Conservation (phyloP, 2,888 invertebrate genomes). For the Apotomis turbidana region DNA sequence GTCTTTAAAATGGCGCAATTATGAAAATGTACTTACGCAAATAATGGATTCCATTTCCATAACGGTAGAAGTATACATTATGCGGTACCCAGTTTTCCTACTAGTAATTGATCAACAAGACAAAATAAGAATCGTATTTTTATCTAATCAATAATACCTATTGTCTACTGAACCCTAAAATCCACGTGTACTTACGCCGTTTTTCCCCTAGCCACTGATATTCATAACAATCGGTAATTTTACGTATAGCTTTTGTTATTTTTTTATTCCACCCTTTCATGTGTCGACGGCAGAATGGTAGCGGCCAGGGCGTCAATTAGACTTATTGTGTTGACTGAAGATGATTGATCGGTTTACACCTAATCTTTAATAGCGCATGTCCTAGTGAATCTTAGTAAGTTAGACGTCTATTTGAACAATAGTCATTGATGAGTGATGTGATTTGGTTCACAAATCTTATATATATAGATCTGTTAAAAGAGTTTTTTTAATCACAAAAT, state of each 20-base stretch:
- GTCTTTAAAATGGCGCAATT: no score
- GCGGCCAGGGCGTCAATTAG: slow-evolving; percentile 70
- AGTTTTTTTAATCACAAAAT: no score
- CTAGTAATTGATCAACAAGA: no score
- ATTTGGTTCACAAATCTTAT: no score
- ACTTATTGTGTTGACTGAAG: slow-evolving; percentile 52
- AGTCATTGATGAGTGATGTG: no score
- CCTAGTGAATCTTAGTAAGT: background rate
- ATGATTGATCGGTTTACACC: slow-evolving; percentile 37
- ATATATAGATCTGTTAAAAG: no score
- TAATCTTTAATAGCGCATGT: slow-evolving; percentile 10
- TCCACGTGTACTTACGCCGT: slow-evolving; percentile 24
- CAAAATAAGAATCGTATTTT: background rate
- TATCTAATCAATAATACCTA: no score
- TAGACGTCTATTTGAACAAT: no score
- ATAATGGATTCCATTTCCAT: no score
- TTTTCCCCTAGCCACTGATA: slow-evolving; percentile 46
- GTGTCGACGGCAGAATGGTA: slow-evolving; percentile 62
- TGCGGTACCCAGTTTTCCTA: no score
- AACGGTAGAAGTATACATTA: no score
- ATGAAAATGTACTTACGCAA: no score
- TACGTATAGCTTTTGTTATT: slow-evolving; percentile 68
- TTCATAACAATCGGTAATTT: slow-evolving; percentile 71
- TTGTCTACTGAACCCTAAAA: slow-evolving; percentile 26
- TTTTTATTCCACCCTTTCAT: slow-evolving; percentile 68